Evolutionary conservation across 2,888 invertebrate species (phyloP).

Genomic region (Nasonia oneida): DNA sequence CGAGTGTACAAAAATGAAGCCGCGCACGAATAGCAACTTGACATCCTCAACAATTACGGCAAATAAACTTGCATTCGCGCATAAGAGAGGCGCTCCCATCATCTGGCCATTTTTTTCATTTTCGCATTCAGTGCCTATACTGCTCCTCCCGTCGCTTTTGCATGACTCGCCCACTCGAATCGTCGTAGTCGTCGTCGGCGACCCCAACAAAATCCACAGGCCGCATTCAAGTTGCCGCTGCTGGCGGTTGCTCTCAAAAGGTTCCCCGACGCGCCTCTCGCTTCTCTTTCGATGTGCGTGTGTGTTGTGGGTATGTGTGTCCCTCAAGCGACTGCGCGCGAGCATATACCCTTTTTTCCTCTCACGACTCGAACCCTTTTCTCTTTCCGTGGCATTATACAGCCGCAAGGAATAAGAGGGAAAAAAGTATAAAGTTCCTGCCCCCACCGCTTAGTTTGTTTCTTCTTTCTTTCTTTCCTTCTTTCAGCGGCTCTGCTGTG

Average conservation of each 20-base stretch:
- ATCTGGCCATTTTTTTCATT: slow-evolving; percentile 26
- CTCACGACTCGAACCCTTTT: neutral
- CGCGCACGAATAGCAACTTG: slow-evolving; percentile 33
- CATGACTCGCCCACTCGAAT: slow-evolving; percentile 28
- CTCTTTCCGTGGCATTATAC: slow-evolving; percentile 25
- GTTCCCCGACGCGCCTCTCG: slow-evolving; percentile 17
- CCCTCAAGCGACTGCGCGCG: slow-evolving; percentile 14
- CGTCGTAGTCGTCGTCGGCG: neutral
- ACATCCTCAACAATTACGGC: slow-evolving; percentile 52
- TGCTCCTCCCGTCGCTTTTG: neutral
- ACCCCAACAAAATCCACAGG: neutral
- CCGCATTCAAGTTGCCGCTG: slow-evolving; percentile 28
- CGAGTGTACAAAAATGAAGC: neutral
- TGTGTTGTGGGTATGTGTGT: neutral
- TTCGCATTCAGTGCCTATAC: slow-evolving; percentile 12
- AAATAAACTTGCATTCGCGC: slow-evolving; percentile 43
- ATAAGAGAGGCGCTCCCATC: slow-evolving; percentile 17
- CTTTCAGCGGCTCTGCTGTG: neutral
- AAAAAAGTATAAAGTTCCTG: slow-evolving; percentile 29
- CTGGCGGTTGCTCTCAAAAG: slow-evolving; percentile 29
- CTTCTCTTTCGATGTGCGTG: neutral
- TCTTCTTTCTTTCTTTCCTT: neutral
- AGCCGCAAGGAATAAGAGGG: slow-evolving; percentile 3
- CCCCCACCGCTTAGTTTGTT: neutral
- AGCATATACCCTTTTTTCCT: slow-evolving; percentile 21